Evolutionary conservation across 2,888 invertebrate species (phyloP).

Genomic region (Halictus ligatus): DNA sequence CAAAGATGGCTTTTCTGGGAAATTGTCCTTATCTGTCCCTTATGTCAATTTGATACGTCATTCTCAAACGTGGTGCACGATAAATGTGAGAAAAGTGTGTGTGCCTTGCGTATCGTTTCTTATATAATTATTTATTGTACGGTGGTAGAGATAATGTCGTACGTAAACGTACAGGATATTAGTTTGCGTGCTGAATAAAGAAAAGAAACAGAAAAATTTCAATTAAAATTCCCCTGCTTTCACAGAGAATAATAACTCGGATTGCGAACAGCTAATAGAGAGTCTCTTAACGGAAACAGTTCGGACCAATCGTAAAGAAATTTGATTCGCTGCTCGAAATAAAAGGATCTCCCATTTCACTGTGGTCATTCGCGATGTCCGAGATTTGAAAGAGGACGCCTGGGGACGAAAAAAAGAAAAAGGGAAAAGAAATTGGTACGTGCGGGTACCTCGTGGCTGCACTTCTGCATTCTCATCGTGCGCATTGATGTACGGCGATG

Average conservation of each 20-base stretch:
- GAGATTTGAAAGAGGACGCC: background rate
- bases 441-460: conserved; percentile 1
- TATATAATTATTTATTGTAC: background rate
- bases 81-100: background rate
- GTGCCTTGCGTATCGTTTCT: background rate
- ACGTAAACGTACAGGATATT: background rate
- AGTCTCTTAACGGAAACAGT: background rate
- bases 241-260: no score
- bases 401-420: background rate
- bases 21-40: background rate
- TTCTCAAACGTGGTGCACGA: background rate
- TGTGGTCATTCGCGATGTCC: background rate
- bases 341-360: background rate
- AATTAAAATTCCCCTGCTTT: no score
- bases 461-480: conserved; percentile 55
- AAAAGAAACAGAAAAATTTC: no score
- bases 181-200: no score
- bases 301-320: background rate
- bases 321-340: background rate
- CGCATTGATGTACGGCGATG: conserved; percentile 37
- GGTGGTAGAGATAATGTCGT: background rate
- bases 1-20: background rate
- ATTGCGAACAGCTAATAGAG: no score
- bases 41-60: background rate
- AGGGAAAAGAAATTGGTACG: background rate